Evolutionary conservation across 2,888 invertebrate genomes (phyloP), one percentile per base, ranked within the genome.

Genomic region (Druceiella hillmani): DNA sequence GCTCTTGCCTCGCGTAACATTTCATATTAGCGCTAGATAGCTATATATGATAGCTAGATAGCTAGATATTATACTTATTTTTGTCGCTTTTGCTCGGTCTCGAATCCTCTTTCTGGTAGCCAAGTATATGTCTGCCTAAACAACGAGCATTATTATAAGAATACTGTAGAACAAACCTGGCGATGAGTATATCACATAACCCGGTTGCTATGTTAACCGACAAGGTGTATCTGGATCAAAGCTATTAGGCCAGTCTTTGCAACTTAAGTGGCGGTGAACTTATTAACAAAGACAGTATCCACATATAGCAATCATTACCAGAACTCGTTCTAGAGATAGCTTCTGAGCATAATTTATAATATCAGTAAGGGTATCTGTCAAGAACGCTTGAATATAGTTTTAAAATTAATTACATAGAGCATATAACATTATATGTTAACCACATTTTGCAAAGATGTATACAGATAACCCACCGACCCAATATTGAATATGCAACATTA

Each of bases 161-260:
- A 91, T 90, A 44, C 90, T 84, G 66, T 82, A 91, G 64, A 91
- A 91, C 1, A 88, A 88, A 3, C 90, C 90, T 26, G 82, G 69
- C 1, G 87, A 78, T 3, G 87, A 87, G 55, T 86, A 88, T 38
- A 89, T 74, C 33, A 89, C 83, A 61, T 87, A 89, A 7, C 87
- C 86, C 46, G 77, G 79, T 46, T 89, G 78, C 24, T 79, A 74
- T 2, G 87, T 87, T 24, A 92, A 65, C 55, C 78, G 75, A 53
- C 87, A 85, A 9, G 81, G 78, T 20, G 81, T 79, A 9, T 75
- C 64, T 9, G 75, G 74, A 36, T 73, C 68, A 34, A 84, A 79
- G 37, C 78, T 77, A 31, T 79, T 77, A 0, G 86, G 85, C 87
- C 87, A 87, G 60, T 88, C 87, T 55, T 87, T 87, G 87, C 87